Evolutionary conservation across 1,140 invertebrate species (phyloP).

Genomic region (Drosophila yakuba): DNA sequence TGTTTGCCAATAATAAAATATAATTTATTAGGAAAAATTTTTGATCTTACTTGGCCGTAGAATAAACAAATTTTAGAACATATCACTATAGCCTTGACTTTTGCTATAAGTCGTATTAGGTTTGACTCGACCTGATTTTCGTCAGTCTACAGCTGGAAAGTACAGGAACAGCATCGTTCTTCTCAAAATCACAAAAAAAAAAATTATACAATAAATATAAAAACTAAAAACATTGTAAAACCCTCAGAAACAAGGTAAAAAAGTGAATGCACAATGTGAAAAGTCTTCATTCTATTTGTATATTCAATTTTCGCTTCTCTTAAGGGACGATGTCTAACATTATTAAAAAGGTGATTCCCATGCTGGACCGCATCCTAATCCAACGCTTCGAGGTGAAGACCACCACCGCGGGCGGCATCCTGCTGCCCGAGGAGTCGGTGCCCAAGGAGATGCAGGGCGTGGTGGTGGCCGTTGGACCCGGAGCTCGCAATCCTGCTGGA

Average conservation of each 20-base stretch:
- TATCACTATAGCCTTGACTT: conserved; percentile 16
- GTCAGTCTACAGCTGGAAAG: conserved; percentile 14
- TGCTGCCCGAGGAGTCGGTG: conserved; percentile 98
- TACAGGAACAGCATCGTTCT: conserved; percentile 4
- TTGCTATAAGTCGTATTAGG: neutral
- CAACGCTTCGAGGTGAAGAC: conserved; percentile 96
- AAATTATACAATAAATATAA: neutral
- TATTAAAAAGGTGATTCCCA: conserved; percentile 93
- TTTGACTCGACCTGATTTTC: too few relatives aligned
- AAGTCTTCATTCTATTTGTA: neutral
- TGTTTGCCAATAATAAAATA: too few relatives aligned
- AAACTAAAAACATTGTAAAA: neutral
- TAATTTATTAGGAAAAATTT: too few relatives aligned
- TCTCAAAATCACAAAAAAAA: neutral
- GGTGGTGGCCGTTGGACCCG: conserved; percentile 97
- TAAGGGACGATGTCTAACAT: conserved; percentile 75
- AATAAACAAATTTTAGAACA: neutral
- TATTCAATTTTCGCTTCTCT: neutral
- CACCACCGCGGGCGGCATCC: conserved; percentile 98
- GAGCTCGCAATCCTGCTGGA: conserved; percentile 93
- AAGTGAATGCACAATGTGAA: neutral
- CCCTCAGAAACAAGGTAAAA: neutral
- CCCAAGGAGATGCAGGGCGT: conserved; percentile 97
- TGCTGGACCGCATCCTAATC: conserved; percentile 98
- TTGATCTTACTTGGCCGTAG: neutral